Percentiles rank a stretch among this genome's conserved stretches.
Evolutionary conservation across 2,113 vertebrate genomes (phyloP).

Genomic region (Centropus bengalensis): DNA sequence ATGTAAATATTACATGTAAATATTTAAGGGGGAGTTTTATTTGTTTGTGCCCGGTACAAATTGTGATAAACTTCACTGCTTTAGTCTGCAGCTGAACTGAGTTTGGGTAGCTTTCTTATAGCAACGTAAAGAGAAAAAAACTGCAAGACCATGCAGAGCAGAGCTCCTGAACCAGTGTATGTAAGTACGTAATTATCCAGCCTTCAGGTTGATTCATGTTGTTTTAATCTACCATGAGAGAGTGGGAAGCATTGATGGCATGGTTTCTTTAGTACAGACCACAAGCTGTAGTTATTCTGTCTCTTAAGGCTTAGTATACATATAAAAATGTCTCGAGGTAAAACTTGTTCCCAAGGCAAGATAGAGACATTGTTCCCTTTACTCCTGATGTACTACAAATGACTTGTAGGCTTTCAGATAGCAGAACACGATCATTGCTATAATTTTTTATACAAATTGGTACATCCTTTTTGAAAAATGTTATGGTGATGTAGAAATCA

Average conservation of each 20-base stretch:
- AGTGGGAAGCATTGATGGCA: not conserved
- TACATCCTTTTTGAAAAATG: not conserved
- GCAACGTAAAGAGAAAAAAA: not conserved
- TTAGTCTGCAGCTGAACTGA: not conserved
- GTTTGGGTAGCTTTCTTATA: not conserved
- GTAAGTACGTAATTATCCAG: constrained; percentile 9
- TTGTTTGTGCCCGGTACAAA: not conserved
- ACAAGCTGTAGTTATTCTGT: not conserved
- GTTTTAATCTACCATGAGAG: not conserved
- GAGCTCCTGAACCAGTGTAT: not conserved
- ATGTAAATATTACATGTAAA: not conserved
- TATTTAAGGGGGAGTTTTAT: not conserved
- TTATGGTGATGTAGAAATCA: not conserved
- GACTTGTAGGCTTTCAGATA: not conserved
- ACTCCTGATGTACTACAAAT: not conserved
- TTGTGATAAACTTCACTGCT: not conserved
- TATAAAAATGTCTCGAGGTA: not conserved
- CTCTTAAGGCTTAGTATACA: not conserved
- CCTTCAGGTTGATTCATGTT: constrained; percentile 5
- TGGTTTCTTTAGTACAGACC: not conserved
- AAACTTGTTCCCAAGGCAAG: not conserved
- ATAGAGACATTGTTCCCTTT: not conserved
- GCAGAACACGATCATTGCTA: not conserved
- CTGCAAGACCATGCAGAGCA: not conserved
- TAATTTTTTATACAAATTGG: not conserved